Evolutionary conservation across 2,797 vertebrate species (phyloP), one percentile per base, ranked within the genome.

Genomic region (Enteromius thamalakanensis): DNA sequence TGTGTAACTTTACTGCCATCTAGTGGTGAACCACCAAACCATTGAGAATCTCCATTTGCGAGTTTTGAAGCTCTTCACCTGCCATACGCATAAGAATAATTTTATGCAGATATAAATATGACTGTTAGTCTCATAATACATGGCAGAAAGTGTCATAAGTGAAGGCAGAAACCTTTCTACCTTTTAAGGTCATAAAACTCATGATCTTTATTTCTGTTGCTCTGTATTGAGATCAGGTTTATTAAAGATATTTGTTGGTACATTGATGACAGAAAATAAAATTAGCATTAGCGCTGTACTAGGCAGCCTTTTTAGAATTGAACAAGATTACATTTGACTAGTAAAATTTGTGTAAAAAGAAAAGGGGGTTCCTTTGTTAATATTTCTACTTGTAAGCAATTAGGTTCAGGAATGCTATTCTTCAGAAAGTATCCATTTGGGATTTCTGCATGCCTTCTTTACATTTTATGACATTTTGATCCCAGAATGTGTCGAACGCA

Each of bases 401-500:
- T 79, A 58, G 80, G 71, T 80, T 67, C 53, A 78, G 75, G 75
- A 86, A 88, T 86, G 81, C 75, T 87, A 45, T 83, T 83, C 67
- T 76, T 72, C 26, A 60, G 80, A 82, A 47, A 40, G 42, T 58
- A 42, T 85, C 74, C 76, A 90, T 92, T 89, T 89, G 88, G 89
- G 92, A 91, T 86, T 79, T 90, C 90, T 91, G 91, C 90, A 89
- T 91, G 90, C 89, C 49, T 53, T 93, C 91, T 93, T 94, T 94
- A 92, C 93, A 94, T 93, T 93, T 89, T 0, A 88, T 93, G 92
- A 92, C 60, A 79, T 83, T 60, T 55, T 79, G 53, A 78, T 88
- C 81, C 89, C 82, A 86, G 49, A 89, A 89, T 85, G 87, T 89
- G 89, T 90, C 91, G 90, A 90, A 91, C 87, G 89, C 89, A 79